Percentiles rank a stretch among this genome's conserved stretches.
These are phyloP conservation scores for Isoperla grammatica DNA, from an alignment of 2,888 invertebrate genomes.

Conservation along the genomic window DNA sequence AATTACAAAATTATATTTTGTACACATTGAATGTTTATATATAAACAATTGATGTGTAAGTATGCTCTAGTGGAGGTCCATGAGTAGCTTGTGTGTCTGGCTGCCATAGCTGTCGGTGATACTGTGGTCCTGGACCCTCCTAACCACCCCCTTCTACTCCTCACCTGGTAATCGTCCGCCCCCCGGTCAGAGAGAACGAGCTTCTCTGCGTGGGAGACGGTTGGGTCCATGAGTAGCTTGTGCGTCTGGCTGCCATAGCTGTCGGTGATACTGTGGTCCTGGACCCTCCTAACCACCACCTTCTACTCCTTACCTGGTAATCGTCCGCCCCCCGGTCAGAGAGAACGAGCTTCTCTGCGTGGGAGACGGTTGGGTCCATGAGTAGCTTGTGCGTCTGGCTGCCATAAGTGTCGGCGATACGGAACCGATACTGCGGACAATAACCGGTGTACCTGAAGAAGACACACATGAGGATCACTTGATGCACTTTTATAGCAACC, in stretches of 20 bases:
- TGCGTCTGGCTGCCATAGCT: slow-evolving; percentile 70
- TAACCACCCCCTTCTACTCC: no score
- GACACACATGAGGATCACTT: not conserved
- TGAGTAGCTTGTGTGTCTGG: slow-evolving; percentile 64
- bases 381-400: slow-evolving; percentile 67
- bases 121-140: no score
- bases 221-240: slow-evolving; percentile 67
- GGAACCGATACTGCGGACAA: slow-evolving; percentile 67
- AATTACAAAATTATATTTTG: no score
- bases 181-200: slow-evolving; percentile 60
- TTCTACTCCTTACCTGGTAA: slow-evolving; percentile 52
- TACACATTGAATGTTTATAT: no score
- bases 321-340: slow-evolving; percentile 59
- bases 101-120: slow-evolving; percentile 71
- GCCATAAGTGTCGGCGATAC: slow-evolving; percentile 70
- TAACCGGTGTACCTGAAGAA: slow-evolving; percentile 65
- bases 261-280: slow-evolving; percentile 65
- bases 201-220: slow-evolving; percentile 64
- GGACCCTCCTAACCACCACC: no score
- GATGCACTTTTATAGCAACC: not conserved
- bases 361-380: slow-evolving; percentile 65
- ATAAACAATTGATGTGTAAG: no score
- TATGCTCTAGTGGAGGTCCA: no score
- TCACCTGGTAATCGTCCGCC: slow-evolving; percentile 58
- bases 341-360: slow-evolving; percentile 63